Evolutionary conservation across 2,888 invertebrate species (phyloP).

Genomic region (Quadroppia sp.): DNA sequence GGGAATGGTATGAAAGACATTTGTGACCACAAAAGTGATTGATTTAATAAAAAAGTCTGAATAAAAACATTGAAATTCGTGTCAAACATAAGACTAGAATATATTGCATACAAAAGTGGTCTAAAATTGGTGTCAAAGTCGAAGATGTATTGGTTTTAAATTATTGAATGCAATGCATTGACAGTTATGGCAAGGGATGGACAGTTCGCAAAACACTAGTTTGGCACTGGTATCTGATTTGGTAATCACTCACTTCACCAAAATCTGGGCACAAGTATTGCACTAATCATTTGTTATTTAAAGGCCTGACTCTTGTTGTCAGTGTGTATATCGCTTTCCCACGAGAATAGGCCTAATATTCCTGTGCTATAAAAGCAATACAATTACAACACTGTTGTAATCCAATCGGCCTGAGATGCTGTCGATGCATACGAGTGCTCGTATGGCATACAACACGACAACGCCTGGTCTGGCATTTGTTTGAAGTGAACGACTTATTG

Average conservation of each 20-base stretch:
- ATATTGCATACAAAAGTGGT: background rate
- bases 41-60: too few relatives aligned
- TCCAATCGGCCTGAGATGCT: slow-evolving; percentile 15
- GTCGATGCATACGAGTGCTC: background rate
- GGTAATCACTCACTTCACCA: slow-evolving; percentile 2
- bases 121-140: slow-evolving; percentile 4
- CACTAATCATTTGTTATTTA: background rate
- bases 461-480: background rate
- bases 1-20: too few relatives aligned
- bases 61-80: too few relatives aligned
- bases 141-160: slow-evolving; percentile 5
- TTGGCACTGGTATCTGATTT: background rate
- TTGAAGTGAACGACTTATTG: background rate
- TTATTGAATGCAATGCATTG: background rate
- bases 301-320: slow-evolving; percentile 2
- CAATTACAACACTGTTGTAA: background rate
- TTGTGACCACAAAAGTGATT: too few relatives aligned
- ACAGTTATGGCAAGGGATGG: background rate
- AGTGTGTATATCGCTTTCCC: background rate
- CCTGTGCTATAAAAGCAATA: background rate
- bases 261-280: background rate
- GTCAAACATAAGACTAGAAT: background rate
- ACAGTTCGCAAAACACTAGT: background rate
- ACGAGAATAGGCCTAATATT: slow-evolving; percentile 17
- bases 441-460: background rate